These are phyloP conservation scores for Dascyllus trimaculatus DNA, from an alignment of 2,113 vertebrate genomes.

Conservation along the genomic window DNA sequence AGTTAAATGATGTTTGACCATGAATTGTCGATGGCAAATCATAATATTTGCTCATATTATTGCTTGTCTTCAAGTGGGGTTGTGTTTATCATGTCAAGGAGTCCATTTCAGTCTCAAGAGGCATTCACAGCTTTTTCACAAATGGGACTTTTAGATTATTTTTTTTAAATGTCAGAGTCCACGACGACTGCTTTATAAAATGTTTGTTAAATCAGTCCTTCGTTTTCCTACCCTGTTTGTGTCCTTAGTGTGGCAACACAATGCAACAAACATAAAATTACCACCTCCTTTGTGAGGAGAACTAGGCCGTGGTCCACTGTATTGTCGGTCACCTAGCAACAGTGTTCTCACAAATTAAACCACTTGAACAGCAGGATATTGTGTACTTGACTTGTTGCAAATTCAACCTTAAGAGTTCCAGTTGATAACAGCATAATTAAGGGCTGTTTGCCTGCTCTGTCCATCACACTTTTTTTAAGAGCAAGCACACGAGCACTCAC, in stretches of 20 bases:
- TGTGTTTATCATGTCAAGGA: background rate
- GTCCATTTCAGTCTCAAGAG: background rate
- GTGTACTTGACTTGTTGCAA: constrained; percentile 29
- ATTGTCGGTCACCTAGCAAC: constrained; percentile 7
- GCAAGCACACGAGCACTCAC: background rate
- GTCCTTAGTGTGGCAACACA: background rate
- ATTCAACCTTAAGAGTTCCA: constrained; percentile 1
- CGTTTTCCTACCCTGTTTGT: background rate
- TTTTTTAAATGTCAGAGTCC: background rate
- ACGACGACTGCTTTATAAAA: background rate
- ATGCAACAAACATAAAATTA: constrained; percentile 3
- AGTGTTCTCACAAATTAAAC: background rate
- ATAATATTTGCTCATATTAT: constrained; percentile 4
- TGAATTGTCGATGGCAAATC: constrained; percentile 11
- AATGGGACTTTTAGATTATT: too few relatives aligned
- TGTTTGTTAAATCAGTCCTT: background rate
- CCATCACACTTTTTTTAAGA: constrained; percentile 9
- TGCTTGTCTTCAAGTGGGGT: background rate
- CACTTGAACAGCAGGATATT: constrained; percentile 20
- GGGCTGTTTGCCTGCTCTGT: background rate
- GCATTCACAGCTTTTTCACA: constrained; percentile 2
- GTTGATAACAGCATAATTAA: constrained; percentile 23
- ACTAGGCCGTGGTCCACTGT: background rate
- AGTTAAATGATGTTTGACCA: constrained; percentile 1
- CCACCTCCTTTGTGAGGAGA: background rate